phyloP scores from a whole-genome alignment of 1,140 invertebrate genomes.

The Drosophila novamexicana region DNA sequence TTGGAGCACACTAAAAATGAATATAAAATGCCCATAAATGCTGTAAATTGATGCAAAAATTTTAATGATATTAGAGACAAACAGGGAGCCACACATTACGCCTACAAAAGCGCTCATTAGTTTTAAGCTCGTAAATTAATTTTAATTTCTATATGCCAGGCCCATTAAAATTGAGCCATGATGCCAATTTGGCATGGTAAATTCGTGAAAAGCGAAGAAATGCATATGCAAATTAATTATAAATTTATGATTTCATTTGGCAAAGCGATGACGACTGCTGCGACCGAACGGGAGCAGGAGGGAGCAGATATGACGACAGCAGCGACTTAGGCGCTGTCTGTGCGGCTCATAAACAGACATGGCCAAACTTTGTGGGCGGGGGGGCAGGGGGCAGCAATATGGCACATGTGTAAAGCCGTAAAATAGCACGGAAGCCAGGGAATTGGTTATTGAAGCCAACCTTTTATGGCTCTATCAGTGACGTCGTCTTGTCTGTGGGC shows the following conservation, averaged over 20 bases:
- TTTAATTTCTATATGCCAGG: slow-evolving; percentile 50
- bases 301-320: slow-evolving; percentile 32
- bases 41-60: slow-evolving; percentile 47
- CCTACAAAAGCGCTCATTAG: slow-evolving; percentile 49
- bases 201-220: slow-evolving; percentile 22
- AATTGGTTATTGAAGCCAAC: slow-evolving; percentile 71
- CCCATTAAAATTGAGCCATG: slow-evolving; percentile 75
- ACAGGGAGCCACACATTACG: slow-evolving; percentile 34
- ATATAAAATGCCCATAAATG: slow-evolving; percentile 28
- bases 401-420: slow-evolving; percentile 77
- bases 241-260: slow-evolving; percentile 76
- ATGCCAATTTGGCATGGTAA: slow-evolving; percentile 72
- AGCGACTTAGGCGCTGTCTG: slow-evolving; percentile 56
- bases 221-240: slow-evolving; percentile 77
- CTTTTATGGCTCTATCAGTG: slow-evolving; percentile 76
- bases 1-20: slow-evolving; percentile 31
- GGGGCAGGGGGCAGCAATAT: slow-evolving; percentile 2
- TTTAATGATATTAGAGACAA: slow-evolving; percentile 52
- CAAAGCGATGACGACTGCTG: slow-evolving; percentile 28
- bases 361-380: background rate
- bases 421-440: slow-evolving; percentile 51
- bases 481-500: slow-evolving; percentile 54
- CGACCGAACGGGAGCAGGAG: background rate
- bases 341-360: slow-evolving; percentile 53
- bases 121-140: slow-evolving; percentile 58